A percentile compares a stretch with the other conserved stretches of the same genome.
These are phyloP conservation scores for Cylloceria caligata DNA, from an alignment of 2,888 invertebrate genomes.

Conservation along the genomic window DNA sequence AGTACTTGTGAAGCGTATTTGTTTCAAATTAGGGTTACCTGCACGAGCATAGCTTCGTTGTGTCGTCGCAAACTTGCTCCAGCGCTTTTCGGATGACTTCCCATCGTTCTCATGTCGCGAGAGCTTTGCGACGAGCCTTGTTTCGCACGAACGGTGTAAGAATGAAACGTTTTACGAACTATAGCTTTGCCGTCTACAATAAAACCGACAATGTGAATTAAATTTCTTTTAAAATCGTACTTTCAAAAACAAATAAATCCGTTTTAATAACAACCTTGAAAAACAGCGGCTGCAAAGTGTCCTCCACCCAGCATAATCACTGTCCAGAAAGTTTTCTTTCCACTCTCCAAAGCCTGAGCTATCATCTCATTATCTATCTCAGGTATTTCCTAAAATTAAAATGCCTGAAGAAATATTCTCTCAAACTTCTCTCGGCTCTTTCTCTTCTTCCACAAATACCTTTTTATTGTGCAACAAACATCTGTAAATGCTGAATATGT, in stretches of 20 bases:
- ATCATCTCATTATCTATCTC: constrained; percentile 80
- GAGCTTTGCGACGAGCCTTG: constrained; percentile 92
- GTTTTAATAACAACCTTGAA: constrained; percentile 84
- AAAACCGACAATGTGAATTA: constrained; percentile 1
- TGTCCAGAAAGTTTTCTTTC: constrained; percentile 88
- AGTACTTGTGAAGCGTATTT: background rate
- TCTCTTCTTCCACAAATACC: constrained; percentile 84
- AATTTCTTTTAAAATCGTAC: too few relatives aligned
- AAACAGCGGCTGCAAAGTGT: constrained; percentile 91
- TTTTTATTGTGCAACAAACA: constrained; percentile 91
- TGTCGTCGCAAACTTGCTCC: constrained; percentile 92
- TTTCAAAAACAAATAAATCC: background rate
- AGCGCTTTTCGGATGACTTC: constrained; percentile 90
- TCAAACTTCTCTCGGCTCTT: background rate
- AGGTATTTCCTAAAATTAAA: constrained; percentile 84
- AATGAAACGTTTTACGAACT: constrained; percentile 93
- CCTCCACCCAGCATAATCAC: constrained; percentile 94
- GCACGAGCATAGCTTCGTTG: constrained; percentile 91
- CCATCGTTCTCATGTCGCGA: constrained; percentile 87
- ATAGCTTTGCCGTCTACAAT: constrained; percentile 85
- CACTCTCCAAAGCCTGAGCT: constrained; percentile 79
- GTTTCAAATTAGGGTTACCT: constrained; percentile 85
- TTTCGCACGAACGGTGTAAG: constrained; percentile 93
- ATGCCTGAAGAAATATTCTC: constrained; percentile 43
- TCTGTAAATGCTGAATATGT: constrained; percentile 91